Evolutionary conservation across 2,888 invertebrate genomes (phyloP).

Genomic region (Oscheius onirici): DNA sequence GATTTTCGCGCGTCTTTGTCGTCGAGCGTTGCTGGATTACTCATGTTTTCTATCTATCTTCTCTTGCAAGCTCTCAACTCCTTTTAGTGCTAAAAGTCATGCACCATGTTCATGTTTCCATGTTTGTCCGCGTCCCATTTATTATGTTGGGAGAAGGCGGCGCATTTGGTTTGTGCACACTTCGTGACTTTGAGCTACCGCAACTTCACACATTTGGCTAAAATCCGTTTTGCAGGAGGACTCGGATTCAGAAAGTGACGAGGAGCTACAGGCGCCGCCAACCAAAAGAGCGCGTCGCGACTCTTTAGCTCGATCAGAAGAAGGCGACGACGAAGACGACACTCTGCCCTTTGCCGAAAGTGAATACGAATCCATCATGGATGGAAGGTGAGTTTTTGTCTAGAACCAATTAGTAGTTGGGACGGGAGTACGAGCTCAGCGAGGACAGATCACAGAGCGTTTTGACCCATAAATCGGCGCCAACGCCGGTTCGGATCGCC

Average conservation of each 20-base stretch:
- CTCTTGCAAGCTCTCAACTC: neutral
- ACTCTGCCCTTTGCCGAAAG: slow-evolving; percentile 54
- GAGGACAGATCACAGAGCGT: slow-evolving; percentile 10
- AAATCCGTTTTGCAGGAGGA: slow-evolving; percentile 37
- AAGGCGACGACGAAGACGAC: slow-evolving; percentile 42
- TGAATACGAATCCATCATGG: slow-evolving; percentile 57
- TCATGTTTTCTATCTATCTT: slow-evolving; percentile 4
- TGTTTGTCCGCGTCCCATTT: slow-evolving; percentile 29
- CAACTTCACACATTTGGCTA: slow-evolving; percentile 7
- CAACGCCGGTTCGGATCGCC: slow-evolving; percentile 16
- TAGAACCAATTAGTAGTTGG: slow-evolving; percentile 22
- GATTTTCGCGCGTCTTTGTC: slow-evolving; percentile 28
- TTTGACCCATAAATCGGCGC: slow-evolving; percentile 31
- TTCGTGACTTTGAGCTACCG: slow-evolving; percentile 19
- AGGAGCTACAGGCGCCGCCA: slow-evolving; percentile 49
- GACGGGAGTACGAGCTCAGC: slow-evolving; percentile 26
- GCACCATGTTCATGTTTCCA: slow-evolving; percentile 12
- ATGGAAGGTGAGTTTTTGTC: slow-evolving; percentile 41
- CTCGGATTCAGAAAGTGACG: slow-evolving; percentile 52
- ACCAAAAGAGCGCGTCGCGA: slow-evolving; percentile 42
- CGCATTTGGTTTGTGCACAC: slow-evolving; percentile 6
- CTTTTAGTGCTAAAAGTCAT: neutral
- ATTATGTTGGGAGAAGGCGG: slow-evolving; percentile 24
- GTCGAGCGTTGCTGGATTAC: slow-evolving; percentile 8
- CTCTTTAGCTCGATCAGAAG: slow-evolving; percentile 35